Evolutionary conservation across 2,797 vertebrate species (phyloP).

Genomic region (Gymnothorax reevesii): DNA sequence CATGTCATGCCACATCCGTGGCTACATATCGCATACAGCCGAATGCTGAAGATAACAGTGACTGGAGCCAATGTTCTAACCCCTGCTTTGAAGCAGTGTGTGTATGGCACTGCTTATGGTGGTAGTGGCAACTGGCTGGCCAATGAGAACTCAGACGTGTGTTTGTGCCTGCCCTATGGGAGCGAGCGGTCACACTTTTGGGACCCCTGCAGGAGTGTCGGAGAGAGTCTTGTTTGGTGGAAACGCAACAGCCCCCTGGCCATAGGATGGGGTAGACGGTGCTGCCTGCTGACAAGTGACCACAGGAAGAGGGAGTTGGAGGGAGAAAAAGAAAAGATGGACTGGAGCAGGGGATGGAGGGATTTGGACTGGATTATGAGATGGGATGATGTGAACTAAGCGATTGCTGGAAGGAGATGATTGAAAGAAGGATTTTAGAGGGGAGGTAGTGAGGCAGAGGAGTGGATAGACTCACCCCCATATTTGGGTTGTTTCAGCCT

Average conservation of each 20-base stretch:
- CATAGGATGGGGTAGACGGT: background rate
- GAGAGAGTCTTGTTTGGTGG: background rate
- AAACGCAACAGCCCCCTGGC: conserved; percentile 11
- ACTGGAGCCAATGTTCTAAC: background rate
- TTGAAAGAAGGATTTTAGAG: background rate
- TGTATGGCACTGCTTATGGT: background rate
- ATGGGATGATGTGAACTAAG: background rate
- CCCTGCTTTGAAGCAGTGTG: background rate
- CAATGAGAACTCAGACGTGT: background rate
- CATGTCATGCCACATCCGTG: background rate
- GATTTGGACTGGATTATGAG: conserved; percentile 7
- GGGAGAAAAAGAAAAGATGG: background rate
- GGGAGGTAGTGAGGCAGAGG: background rate
- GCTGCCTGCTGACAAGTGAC: background rate
- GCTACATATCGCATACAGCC: background rate
- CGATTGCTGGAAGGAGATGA: background rate
- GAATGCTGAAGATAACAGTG: background rate
- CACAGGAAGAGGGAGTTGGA: background rate
- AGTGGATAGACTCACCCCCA: background rate
- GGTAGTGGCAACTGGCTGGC: background rate
- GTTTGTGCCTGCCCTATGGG: background rate
- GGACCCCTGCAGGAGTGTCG: conserved; percentile 1
- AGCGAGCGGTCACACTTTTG: conserved; percentile 2
- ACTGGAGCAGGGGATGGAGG: background rate
- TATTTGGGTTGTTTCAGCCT: background rate